Conservation (phyloP, 2,888 invertebrate species). For the Nemoura dubitans region DNA sequence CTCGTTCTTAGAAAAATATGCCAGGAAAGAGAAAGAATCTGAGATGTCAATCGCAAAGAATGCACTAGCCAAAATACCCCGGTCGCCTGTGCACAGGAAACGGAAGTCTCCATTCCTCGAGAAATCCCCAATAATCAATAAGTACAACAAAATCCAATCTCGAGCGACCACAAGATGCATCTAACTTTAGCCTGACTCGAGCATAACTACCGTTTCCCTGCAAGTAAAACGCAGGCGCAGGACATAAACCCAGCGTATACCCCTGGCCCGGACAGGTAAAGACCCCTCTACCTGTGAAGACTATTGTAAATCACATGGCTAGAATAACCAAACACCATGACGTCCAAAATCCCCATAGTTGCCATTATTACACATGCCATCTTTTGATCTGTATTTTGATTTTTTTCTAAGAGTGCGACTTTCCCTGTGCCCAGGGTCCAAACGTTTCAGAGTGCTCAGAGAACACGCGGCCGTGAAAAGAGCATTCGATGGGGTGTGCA, state of each 20-base stretch:
- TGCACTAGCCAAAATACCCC: not conserved
- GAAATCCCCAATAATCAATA: constrained; percentile 3
- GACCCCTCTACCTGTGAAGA: constrained; percentile 37
- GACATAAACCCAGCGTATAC: not conserved
- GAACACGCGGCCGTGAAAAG: constrained; percentile 10
- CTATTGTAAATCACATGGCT: constrained; percentile 46
- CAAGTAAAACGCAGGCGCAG: not conserved
- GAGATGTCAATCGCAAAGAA: not conserved
- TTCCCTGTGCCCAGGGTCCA: not conserved
- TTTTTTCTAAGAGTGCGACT: not conserved
- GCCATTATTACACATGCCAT: constrained; percentile 15
- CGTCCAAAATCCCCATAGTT: constrained; percentile 39
- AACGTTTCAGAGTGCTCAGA: not conserved
- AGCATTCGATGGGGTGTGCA: not conserved
- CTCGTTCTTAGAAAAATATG: not conserved
- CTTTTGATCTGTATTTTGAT: constrained; percentile 1
- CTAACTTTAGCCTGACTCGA: not conserved
- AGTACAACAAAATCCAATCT: not conserved
- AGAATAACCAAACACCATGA: constrained; percentile 50
- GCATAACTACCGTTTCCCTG: not conserved
- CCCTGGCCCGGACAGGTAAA: constrained; percentile 27
- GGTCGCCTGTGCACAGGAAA: not conserved
- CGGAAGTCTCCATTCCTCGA: not conserved
- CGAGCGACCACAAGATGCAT: constrained; percentile 1
- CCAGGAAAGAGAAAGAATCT: no score